Conservation (phyloP, 2,113 vertebrate genomes). For the Chinchilla lanigera region DNA sequence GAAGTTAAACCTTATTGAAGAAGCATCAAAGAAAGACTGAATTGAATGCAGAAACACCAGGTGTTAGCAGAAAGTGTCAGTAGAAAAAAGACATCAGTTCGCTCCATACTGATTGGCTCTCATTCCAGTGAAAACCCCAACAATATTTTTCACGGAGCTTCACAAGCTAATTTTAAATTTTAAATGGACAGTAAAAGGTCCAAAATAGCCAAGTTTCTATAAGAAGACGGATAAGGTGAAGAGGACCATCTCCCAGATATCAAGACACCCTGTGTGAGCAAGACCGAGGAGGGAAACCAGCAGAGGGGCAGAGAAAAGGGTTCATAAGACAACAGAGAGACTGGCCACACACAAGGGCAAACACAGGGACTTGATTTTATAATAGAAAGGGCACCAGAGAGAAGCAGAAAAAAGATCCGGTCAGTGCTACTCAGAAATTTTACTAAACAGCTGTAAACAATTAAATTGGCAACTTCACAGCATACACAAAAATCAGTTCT, state of each 20-base stretch:
- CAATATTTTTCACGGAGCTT: conserved; percentile 4
- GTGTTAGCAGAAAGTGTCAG: background rate
- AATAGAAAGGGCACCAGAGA: background rate
- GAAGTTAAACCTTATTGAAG: background rate
- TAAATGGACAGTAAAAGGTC: background rate
- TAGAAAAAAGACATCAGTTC: background rate
- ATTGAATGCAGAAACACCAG: background rate
- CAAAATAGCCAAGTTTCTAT: background rate
- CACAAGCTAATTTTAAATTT: conserved; percentile 18
- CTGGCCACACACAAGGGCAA: background rate
- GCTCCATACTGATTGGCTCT: background rate
- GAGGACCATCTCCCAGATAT: background rate
- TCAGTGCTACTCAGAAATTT: background rate
- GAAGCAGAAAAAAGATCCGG: background rate
- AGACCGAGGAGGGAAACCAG: background rate
- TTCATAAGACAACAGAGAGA: background rate
- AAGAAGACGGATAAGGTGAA: background rate
- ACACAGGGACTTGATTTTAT: background rate
- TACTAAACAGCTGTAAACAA: conserved; percentile 24
- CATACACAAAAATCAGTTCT: background rate
- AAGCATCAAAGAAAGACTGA: background rate
- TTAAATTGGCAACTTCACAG: background rate
- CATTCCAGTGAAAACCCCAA: conserved; percentile 36
- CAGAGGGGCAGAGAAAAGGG: background rate
- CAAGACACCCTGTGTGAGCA: background rate